Evolutionary conservation across 1,140 invertebrate genomes (phyloP).

Genomic region (Euborellia annulipes): DNA sequence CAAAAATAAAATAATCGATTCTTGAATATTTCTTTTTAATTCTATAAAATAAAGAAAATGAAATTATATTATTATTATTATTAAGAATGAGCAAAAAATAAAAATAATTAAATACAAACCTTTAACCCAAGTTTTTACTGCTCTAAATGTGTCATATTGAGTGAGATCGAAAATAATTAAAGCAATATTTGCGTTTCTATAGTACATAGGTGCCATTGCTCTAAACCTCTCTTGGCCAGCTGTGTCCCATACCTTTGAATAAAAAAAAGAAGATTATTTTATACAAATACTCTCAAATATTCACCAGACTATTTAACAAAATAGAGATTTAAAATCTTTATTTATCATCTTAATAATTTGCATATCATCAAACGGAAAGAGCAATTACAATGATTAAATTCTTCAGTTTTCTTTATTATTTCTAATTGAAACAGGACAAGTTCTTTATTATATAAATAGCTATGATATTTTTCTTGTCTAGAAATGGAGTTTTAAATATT

Average conservation of each 20-base stretch:
- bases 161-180: slow-evolving; percentile 79
- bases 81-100: not conserved
- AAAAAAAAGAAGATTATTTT: slow-evolving; percentile 14
- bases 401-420: too few species aligned
- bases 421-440: too few species aligned
- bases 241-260: slow-evolving; percentile 69
- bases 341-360: not conserved
- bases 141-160: slow-evolving; percentile 46
- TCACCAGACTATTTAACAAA: too few species aligned
- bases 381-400: too few species aligned
- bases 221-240: slow-evolving; percentile 72
- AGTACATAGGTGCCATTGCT: slow-evolving; percentile 85
- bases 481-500: too few species aligned
- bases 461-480: too few species aligned
- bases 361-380: slow-evolving; percentile 3
- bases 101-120: slow-evolving; percentile 19
- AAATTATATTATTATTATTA: not conserved
- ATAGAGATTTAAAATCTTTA: too few species aligned
- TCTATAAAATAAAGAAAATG: slow-evolving; percentile 31
- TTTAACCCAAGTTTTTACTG: slow-evolving; percentile 64
- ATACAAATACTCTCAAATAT: slow-evolving; percentile 10
- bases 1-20: slow-evolving; percentile 57
- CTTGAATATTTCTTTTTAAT: slow-evolving; percentile 55
- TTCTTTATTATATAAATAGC: too few species aligned
- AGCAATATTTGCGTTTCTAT: slow-evolving; percentile 75